A percentile compares a stretch with the other conserved stretches of the same genome.
phyloP scores from a whole-genome alignment of 2,888 invertebrate species.

The Desoria tigrina region DNA sequence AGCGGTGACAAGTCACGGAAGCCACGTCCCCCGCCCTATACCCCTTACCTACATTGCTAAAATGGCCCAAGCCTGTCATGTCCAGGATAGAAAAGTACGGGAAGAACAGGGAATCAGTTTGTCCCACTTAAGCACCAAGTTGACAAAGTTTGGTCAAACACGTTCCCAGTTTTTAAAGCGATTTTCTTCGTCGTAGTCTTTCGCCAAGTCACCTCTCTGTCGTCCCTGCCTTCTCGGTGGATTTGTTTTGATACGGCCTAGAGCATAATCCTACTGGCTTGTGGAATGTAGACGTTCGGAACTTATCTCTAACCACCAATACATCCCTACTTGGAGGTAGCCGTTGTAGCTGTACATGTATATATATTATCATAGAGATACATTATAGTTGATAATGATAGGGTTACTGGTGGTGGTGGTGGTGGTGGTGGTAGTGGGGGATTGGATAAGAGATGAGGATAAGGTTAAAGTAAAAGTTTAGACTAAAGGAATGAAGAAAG shows the following conservation, averaged over 20 bases:
- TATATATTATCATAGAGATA: too few relatives aligned
- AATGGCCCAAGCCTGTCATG: too few relatives aligned
- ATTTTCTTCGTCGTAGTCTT: not conserved
- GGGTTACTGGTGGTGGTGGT: not conserved
- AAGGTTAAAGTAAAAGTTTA: constrained; percentile 17
- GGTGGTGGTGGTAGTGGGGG: not conserved
- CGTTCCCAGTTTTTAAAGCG: constrained; percentile 19
- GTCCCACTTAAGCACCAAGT: constrained; percentile 17
- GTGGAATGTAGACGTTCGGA: too few relatives aligned
- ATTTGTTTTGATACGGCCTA: constrained; percentile 20
- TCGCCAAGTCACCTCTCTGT: constrained; percentile 14
- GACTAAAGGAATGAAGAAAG: constrained; percentile 17
- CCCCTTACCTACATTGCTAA: too few relatives aligned
- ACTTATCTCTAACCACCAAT: too few relatives aligned
- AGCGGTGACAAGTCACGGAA: too few relatives aligned
- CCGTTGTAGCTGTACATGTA: too few relatives aligned
- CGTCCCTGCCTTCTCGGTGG: constrained; percentile 4
- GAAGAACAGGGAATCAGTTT: not conserved
- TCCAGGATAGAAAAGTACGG: too few relatives aligned
- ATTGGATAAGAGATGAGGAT: not conserved
- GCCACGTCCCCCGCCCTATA: too few relatives aligned
- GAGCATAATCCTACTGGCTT: constrained; percentile 10
- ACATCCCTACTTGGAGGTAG: too few relatives aligned
- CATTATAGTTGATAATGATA: not conserved
- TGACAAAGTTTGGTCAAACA: constrained; percentile 21